These are phyloP conservation scores for Spatulosminthurus flaviceps DNA, from an alignment of 2,888 invertebrate genomes.

Conservation along the genomic window DNA sequence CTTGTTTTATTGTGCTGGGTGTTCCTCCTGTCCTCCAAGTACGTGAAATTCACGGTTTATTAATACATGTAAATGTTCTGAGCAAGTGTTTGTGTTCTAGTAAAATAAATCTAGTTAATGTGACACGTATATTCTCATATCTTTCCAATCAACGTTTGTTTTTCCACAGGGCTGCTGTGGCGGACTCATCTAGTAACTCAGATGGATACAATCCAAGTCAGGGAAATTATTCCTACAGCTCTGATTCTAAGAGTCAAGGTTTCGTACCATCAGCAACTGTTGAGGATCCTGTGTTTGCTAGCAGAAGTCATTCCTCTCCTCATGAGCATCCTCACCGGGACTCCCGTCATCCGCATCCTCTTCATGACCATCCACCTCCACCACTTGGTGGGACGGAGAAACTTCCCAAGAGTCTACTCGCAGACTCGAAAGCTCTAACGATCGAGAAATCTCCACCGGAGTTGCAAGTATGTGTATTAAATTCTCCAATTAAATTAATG, in stretches of 20 bases:
- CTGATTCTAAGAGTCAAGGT: neutral
- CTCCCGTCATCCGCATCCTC: neutral
- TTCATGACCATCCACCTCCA: slow-evolving; percentile 15
- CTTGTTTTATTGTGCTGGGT: too few species aligned
- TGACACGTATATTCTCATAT: neutral
- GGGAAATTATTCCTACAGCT: neutral
- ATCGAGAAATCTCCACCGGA: slow-evolving; percentile 59
- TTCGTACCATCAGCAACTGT: slow-evolving; percentile 25
- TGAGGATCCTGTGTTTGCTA: slow-evolving; percentile 36
- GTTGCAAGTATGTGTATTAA: slow-evolving; percentile 47
- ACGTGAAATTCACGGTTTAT: too few species aligned
- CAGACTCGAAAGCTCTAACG: slow-evolving; percentile 68
- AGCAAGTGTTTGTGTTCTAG: too few species aligned
- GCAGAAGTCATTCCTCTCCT: slow-evolving; percentile 11
- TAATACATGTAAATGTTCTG: too few species aligned
- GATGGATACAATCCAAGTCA: neutral
- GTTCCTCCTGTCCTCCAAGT: too few species aligned
- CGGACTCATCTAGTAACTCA: neutral
- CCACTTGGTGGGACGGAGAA: slow-evolving; percentile 27
- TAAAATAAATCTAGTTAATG: neutral
- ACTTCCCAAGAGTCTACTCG: slow-evolving; percentile 1
- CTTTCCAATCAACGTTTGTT: neutral
- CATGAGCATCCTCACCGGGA: too few species aligned
- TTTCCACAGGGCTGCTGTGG: neutral
- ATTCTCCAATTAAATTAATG: neutral